Evolutionary conservation across 2,797 vertebrate species (phyloP).

Genomic region (Percopsis omiscomaycus): DNA sequence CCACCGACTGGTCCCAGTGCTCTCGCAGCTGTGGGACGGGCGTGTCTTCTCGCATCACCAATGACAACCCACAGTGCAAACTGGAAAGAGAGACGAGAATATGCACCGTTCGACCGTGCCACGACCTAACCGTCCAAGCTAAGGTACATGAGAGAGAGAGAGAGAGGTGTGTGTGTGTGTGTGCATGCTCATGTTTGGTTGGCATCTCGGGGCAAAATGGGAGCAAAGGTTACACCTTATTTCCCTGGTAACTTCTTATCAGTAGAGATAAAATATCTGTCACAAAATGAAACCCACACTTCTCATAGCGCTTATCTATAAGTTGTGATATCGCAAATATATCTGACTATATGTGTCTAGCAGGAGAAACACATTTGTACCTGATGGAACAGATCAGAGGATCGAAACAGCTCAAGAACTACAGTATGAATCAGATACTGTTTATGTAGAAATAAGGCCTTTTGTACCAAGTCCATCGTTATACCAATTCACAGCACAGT

Average conservation of each 20-base stretch:
- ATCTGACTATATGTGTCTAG: constrained; percentile 26
- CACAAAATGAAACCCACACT: constrained; percentile 5
- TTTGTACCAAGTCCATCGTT: constrained; percentile 41
- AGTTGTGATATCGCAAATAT: constrained; percentile 1
- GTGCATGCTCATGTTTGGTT: no score
- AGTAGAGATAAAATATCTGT: constrained; percentile 9
- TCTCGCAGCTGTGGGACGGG: constrained; percentile 81
- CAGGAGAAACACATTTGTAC: no score
- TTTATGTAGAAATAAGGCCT: constrained; percentile 38
- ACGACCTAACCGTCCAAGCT: constrained; percentile 44
- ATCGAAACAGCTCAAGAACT: constrained; percentile 16
- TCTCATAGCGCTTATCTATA: constrained; percentile 35
- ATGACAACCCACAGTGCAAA: constrained; percentile 76
- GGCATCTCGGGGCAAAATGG: neutral
- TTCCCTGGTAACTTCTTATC: constrained; percentile 26
- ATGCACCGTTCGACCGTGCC: constrained; percentile 76
- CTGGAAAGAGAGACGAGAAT: constrained; percentile 76
- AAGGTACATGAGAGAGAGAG: constrained; percentile 63
- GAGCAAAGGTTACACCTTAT: constrained; percentile 12
- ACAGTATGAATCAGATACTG: constrained; percentile 30
- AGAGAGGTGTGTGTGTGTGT: neutral
- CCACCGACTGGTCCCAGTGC: constrained; percentile 80
- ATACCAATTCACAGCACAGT: constrained; percentile 48
- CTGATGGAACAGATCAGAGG: neutral
- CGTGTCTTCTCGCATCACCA: constrained; percentile 78